These are phyloP conservation scores for Platanista minor DNA, from an alignment of 2,113 vertebrate genomes.

Conservation along the genomic window DNA sequence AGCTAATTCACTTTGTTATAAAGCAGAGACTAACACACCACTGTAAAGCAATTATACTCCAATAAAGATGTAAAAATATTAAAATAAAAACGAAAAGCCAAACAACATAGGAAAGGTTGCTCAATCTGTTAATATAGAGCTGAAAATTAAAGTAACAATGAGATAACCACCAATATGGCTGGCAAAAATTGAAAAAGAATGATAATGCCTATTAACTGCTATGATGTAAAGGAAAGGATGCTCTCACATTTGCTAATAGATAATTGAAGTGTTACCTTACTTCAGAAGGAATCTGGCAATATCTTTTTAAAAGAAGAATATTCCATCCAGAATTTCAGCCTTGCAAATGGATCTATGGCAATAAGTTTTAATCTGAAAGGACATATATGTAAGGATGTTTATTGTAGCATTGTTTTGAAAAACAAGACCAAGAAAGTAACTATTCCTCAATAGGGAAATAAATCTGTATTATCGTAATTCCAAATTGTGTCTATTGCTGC, in stretches of 20 bases:
- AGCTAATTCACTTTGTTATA: no score
- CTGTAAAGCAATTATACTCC: no score
- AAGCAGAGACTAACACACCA: no score
- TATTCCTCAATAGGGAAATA: not conserved
- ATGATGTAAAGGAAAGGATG: not conserved
- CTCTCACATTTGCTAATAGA: not conserved
- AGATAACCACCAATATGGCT: not conserved
- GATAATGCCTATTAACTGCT: not conserved
- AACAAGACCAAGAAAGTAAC: not conserved
- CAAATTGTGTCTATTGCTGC: not conserved
- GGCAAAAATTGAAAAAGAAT: not conserved
- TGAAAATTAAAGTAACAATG: not conserved
- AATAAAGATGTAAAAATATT: no score
- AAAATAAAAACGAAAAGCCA: not conserved
- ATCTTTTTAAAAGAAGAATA: not conserved
- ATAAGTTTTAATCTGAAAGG: not conserved
- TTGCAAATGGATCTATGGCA: not conserved
- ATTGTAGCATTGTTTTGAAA: not conserved
- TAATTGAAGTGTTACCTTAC: not conserved
- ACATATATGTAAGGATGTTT: not conserved
- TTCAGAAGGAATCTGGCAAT: not conserved
- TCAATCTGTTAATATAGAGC: not conserved
- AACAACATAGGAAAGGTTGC: not conserved
- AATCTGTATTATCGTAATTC: not conserved
- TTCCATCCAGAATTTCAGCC: not conserved